Evolutionary conservation across 2,113 vertebrate species (phyloP), one percentile per base, ranked within the genome.

Genomic region (Clarias macrocephalus): DNA sequence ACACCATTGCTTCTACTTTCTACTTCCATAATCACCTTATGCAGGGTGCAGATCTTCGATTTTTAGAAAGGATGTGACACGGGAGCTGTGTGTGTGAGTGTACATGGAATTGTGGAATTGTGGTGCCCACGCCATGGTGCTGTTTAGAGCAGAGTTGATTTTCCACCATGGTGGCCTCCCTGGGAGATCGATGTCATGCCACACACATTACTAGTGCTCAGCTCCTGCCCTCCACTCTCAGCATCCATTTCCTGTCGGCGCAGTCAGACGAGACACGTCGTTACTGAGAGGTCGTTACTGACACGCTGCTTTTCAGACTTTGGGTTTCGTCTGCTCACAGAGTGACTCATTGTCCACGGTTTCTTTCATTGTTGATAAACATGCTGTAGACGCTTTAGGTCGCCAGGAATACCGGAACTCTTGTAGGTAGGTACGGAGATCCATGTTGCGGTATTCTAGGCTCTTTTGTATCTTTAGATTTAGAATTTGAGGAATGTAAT

Each of bases 101-200:
- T 63, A 23, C 23, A 19, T 63, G 23, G 9, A 33, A 70, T 33
- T 52, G 3, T 48, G 19, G 42, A 77, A 48, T 37, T 37, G n/a
- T 2, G 5, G 12, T 28, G 48, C 52, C n/a, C 30, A 96, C 95
- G 95, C 95, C 95, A 94, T 28, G 42, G 18, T 88, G 94, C 91
- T 95, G 93, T 95, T 94, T 94, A 93, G 89, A 91, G 91, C 91
- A 18, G 93, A 84, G 62, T 80, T 86, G 70, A 91, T 93, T 93
- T 94, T 94, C 94, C 94, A 94, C 89, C 93, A 94, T 91, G 92
- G 94, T 94, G 95, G 93, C 93, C 95, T 70, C 65, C 81, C 72
- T 83, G n/a, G 77, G 42, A 84, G 73, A 80, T 81, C 52, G 57
- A 57, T 59, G n/a, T 23, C 57, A 85, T 76, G 59, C 21, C 79